Evolutionary conservation across 2,113 vertebrate species (phyloP).

Genomic region (Anarhynchus alexandrinus): DNA sequence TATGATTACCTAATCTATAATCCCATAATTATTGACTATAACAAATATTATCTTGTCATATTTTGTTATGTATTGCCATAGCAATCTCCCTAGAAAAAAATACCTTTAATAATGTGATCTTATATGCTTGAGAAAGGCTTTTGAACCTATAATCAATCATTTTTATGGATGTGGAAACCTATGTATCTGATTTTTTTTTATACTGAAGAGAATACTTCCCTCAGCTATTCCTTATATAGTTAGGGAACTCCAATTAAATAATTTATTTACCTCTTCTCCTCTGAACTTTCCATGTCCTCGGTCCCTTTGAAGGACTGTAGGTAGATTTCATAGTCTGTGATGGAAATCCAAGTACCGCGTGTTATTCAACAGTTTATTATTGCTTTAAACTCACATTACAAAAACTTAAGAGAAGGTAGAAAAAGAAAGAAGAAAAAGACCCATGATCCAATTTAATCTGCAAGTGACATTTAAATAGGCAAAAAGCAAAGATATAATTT

Average conservation of each 20-base stretch:
- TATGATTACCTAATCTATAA: not conserved
- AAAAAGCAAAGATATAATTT: constrained; percentile 36
- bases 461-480: constrained; percentile 21
- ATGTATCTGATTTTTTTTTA: not conserved
- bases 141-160: not conserved
- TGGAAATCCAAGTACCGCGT: not conserved
- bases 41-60: not conserved
- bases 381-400: not conserved
- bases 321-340: not conserved
- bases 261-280: not conserved
- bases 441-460: not conserved
- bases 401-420: not conserved
- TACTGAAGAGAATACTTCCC: not conserved
- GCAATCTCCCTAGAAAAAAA: not conserved
- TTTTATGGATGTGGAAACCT: not conserved
- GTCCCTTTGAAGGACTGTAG: not conserved
- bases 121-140: not conserved
- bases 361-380: not conserved
- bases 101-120: not conserved
- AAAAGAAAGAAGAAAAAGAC: not conserved
- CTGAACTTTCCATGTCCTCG: not conserved
- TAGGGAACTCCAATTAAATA: not conserved
- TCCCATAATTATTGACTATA: not conserved
- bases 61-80: not conserved
- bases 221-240: not conserved